phyloP scores from a whole-genome alignment of 2,113 vertebrate genomes.

The Poeciliopsis occidentalis region DNA sequence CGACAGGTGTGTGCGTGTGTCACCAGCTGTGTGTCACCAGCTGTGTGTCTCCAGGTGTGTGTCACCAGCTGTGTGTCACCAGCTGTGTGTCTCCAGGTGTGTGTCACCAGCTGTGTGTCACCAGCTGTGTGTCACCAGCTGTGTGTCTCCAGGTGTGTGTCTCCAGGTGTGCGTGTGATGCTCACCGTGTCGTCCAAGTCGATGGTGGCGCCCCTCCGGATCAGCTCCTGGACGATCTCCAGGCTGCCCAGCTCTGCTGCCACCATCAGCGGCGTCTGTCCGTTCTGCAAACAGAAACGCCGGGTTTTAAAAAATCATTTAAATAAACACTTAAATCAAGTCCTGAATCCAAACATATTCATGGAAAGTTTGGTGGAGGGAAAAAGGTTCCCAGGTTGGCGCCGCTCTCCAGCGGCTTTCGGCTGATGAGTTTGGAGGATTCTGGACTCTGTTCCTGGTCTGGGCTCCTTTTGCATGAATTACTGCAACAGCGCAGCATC shows the following conservation, averaged over 20 bases:
- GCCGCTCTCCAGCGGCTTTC: too few relatives aligned
- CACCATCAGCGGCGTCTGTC: slow-evolving; percentile 96
- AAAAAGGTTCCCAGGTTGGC: too few relatives aligned
- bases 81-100: background rate
- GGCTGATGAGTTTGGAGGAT: too few relatives aligned
- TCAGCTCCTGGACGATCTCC: slow-evolving; percentile 93
- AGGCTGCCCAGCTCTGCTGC: slow-evolving; percentile 94
- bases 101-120: background rate
- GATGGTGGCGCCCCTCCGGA: slow-evolving; percentile 92
- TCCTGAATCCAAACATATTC: too few relatives aligned
- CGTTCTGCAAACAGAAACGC: slow-evolving; percentile 79
- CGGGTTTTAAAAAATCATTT: too few relatives aligned
- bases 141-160: background rate
- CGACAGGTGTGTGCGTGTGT: too few relatives aligned
- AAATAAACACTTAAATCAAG: too few relatives aligned
- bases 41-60: background rate
- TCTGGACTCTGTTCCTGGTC: too few relatives aligned
- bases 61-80: background rate
- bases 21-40: background rate
- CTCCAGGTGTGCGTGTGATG: slow-evolving; percentile 3
- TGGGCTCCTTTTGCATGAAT: too few relatives aligned
- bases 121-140: background rate
- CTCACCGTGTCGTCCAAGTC: slow-evolving; percentile 94
- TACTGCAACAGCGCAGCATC: too few relatives aligned
- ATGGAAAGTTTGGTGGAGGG: too few relatives aligned